These are phyloP conservation scores for Calyptommatus sinebrachiatus DNA, from an alignment of 2,113 vertebrate species.

Conservation along the genomic window DNA sequence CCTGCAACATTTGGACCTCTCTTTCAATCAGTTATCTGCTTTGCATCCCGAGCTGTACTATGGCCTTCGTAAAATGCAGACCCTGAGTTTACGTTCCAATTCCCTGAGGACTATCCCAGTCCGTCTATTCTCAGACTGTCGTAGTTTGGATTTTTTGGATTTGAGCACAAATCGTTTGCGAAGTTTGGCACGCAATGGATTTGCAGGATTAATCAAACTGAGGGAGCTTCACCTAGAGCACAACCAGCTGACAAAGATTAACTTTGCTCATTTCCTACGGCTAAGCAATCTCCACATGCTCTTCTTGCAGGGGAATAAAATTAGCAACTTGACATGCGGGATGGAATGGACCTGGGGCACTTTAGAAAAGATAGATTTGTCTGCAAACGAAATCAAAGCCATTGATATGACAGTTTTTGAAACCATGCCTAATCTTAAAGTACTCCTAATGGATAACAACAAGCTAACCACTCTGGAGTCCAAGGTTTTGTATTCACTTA, in stretches of 20 bases:
- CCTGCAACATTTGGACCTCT: conserved; percentile 97
- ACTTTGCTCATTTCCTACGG: conserved; percentile 98
- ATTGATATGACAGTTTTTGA: conserved; percentile 91
- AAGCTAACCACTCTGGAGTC: conserved; percentile 90
- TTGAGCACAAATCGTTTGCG: conserved; percentile 95
- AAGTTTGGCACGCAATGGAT: conserved; percentile 96
- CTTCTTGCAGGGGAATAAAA: conserved; percentile 98
- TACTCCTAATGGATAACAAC: conserved; percentile 96
- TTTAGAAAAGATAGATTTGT: conserved; percentile 94
- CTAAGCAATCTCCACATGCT: conserved; percentile 93
- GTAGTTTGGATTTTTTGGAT: conserved; percentile 97
- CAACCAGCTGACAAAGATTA: conserved; percentile 98
- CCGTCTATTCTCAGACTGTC: conserved; percentile 97
- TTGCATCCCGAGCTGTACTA: conserved; percentile 97
- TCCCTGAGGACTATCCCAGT: conserved; percentile 96
- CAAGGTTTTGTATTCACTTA: conserved; percentile 87
- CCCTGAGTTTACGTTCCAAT: conserved; percentile 95
- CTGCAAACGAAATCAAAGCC: conserved; percentile 92
- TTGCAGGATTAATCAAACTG: conserved; percentile 96
- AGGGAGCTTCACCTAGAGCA: conserved; percentile 98
- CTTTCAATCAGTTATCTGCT: conserved; percentile 96
- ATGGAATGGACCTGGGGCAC: conserved; percentile 98
- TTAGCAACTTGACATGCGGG: conserved; percentile 93
- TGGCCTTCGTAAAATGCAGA: conserved; percentile 95
- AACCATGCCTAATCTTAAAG: conserved; percentile 95